phyloP scores from a whole-genome alignment of 2,888 invertebrate species.

The Hydrotaea cyrtoneurina region DNA sequence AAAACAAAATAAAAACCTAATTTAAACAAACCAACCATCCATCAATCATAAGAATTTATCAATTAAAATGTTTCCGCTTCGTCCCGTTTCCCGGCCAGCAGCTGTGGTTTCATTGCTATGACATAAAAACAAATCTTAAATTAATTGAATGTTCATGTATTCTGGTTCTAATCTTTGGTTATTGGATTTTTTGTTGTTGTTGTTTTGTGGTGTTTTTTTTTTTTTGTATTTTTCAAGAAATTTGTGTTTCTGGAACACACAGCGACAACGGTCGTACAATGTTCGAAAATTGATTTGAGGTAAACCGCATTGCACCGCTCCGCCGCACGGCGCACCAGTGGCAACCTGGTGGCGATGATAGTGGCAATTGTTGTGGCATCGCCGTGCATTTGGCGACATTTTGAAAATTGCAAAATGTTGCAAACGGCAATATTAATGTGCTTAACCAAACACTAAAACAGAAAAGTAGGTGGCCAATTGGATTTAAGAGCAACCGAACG shows the following conservation, averaged over 20 bases:
- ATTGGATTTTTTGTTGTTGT: neutral
- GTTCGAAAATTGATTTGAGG: constrained; percentile 65
- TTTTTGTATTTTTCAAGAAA: constrained; percentile 46
- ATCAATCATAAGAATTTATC: constrained; percentile 14
- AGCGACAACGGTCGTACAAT: constrained; percentile 45
- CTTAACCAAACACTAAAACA: constrained; percentile 41
- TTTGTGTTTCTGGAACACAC: constrained; percentile 67
- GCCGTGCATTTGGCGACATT: constrained; percentile 53
- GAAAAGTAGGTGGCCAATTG: constrained; percentile 66
- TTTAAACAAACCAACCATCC: neutral
- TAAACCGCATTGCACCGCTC: constrained; percentile 62
- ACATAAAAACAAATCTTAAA: constrained; percentile 26
- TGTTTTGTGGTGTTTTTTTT: neutral
- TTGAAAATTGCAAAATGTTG: constrained; percentile 57
- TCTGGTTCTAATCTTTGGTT: constrained; percentile 26
- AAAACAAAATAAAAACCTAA: no score
- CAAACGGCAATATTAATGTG: constrained; percentile 22
- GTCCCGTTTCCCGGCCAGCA: neutral
- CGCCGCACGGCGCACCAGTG: neutral
- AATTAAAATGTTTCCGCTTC: neutral
- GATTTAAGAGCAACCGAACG: constrained; percentile 49
- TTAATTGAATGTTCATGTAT: constrained; percentile 25
- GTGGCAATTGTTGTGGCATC: neutral
- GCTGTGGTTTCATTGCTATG: no score
- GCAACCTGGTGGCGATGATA: neutral